Percentiles rank a stretch among this genome's conserved stretches.
These are phyloP conservation scores for Neoniphon sammara DNA, from an alignment of 2,797 vertebrate species.

Conservation along the genomic window DNA sequence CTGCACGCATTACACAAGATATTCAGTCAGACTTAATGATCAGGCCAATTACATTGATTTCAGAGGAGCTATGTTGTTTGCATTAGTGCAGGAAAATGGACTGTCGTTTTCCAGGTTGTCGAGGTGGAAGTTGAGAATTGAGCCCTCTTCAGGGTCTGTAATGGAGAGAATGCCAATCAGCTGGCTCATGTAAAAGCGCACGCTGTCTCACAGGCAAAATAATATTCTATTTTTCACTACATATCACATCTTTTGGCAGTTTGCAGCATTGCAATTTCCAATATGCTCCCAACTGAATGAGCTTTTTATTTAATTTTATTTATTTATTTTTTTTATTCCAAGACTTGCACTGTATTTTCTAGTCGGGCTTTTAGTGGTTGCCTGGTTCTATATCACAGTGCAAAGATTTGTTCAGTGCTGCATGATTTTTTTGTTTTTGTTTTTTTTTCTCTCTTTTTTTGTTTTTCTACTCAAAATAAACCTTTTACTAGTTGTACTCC, in stretches of 20 bases:
- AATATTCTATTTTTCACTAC: slow-evolving; percentile 10
- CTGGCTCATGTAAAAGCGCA: slow-evolving; percentile 32
- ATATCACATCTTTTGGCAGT: slow-evolving; percentile 28
- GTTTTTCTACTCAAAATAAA: no score
- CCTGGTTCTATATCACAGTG: no score
- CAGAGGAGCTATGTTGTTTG: slow-evolving; percentile 71
- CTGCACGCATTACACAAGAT: slow-evolving; percentile 56
- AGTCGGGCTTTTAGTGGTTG: no score
- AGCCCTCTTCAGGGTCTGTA: slow-evolving; percentile 49
- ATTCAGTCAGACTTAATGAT: slow-evolving; percentile 69
- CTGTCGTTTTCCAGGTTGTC: slow-evolving; percentile 65
- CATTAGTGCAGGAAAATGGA: slow-evolving; percentile 74
- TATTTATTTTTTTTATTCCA: slow-evolving; percentile 29
- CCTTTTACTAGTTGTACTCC: no score
- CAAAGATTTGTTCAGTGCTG: no score
- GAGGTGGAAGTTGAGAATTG: slow-evolving; percentile 58
- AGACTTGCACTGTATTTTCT: background rate
- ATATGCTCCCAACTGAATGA: no score
- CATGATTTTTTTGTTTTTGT: no score
- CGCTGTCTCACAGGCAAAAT: background rate
- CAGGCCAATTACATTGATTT: slow-evolving; percentile 74
- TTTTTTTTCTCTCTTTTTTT: no score
- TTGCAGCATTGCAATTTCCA: slow-evolving; percentile 37
- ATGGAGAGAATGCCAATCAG: slow-evolving; percentile 62
- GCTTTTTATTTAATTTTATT: no score